Conservation (phyloP, 2,888 invertebrate species). For the Chymomyza procnemis region DNA sequence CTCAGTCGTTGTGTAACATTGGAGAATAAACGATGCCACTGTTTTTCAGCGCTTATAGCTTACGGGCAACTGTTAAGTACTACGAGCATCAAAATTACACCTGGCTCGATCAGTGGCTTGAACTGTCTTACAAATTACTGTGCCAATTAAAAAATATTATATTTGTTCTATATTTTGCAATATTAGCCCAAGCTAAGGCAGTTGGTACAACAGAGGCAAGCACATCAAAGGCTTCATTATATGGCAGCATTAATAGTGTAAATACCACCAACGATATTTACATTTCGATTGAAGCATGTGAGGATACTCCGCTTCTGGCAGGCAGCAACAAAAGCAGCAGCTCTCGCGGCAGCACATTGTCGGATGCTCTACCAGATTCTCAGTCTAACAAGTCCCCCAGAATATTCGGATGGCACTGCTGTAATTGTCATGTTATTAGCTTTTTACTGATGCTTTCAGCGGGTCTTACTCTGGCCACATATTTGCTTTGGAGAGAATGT, state of each 20-base stretch:
- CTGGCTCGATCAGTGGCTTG: constrained; percentile 21
- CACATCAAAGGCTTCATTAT: not conserved
- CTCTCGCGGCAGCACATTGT: not conserved
- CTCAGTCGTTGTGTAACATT: not conserved
- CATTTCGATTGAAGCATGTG: constrained; percentile 15
- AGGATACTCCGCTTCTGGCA: constrained; percentile 29
- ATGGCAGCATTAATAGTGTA: constrained; percentile 10
- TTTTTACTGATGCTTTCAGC: constrained; percentile 58
- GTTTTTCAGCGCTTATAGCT: constrained; percentile 38
- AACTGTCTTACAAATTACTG: constrained; percentile 28
- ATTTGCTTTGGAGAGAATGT: constrained; percentile 74
- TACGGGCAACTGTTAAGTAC: constrained; percentile 29
- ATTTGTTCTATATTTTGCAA: constrained; percentile 45
- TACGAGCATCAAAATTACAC: constrained; percentile 32
- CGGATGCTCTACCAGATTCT: not conserved
- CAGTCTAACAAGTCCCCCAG: not conserved
- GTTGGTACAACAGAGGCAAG: not conserved
- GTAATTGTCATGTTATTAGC: constrained; percentile 57
- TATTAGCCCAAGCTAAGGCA: constrained; percentile 25
- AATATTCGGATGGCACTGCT: constrained; percentile 43
- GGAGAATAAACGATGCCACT: constrained; percentile 39
- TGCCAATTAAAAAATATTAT: constrained; percentile 29
- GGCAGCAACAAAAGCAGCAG: not conserved
- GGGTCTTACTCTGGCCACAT: constrained; percentile 63
- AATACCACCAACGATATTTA: not conserved